Evolutionary conservation across 2,113 vertebrate species (phyloP).

Genomic region (cattle (Bos taurus)): ARS-UCD2.0 NC_037356.1:16261001-16261500

Average conservation of each 20-base stretch:
- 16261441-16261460: background rate
- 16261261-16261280: conserved; percentile 41
- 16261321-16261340: background rate
- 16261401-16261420: background rate
- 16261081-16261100: background rate
- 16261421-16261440: background rate
- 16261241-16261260: conserved; percentile 62
- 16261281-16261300: conserved; percentile 27
- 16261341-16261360: conserved; percentile 43
- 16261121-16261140: background rate
- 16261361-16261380: conserved; percentile 51
- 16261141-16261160: background rate
- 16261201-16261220: background rate
- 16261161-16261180: background rate
- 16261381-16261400: conserved; percentile 57
- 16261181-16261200: background rate
- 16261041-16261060: background rate
- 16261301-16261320: conserved; percentile 48
- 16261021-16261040: background rate
- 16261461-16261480: background rate
- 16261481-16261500: background rate
- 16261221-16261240: conserved; percentile 61
- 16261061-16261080: background rate
- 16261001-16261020: background rate
- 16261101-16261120: background rate